Conservation (phyloP, 2,113 vertebrate genomes). For the Catharus bicknelli region DNA sequence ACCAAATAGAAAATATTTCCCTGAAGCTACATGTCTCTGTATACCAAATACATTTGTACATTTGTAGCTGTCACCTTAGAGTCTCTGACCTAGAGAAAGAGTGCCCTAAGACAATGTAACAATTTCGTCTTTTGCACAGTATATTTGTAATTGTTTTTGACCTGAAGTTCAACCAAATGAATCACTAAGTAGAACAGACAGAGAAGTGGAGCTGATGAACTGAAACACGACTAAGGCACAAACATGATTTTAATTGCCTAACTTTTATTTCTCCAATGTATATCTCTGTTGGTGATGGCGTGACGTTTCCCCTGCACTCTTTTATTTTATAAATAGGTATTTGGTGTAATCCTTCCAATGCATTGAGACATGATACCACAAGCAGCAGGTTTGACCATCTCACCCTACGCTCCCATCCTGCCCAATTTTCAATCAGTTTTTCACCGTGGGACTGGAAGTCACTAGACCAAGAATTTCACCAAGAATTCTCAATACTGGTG, state of each 20-base stretch:
- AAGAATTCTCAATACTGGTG: neutral
- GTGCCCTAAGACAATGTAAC: neutral
- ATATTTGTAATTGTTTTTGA: slow-evolving; percentile 25
- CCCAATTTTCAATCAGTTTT: neutral
- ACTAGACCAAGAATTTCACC: neutral
- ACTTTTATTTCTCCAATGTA: slow-evolving; percentile 56
- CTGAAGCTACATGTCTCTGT: neutral
- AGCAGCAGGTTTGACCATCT: neutral
- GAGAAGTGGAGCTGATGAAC: slow-evolving; percentile 42
- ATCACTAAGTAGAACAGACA: slow-evolving; percentile 44
- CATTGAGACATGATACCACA: neutral
- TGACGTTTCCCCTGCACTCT: slow-evolving; percentile 11
- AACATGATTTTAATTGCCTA: slow-evolving; percentile 66
- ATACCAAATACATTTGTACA: neutral
- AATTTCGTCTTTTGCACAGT: neutral
- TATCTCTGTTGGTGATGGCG: slow-evolving; percentile 35
- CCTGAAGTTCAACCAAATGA: slow-evolving; percentile 51
- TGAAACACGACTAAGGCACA: slow-evolving; percentile 64
- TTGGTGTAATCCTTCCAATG: neutral
- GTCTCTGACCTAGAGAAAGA: neutral
- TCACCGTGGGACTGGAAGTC: neutral
- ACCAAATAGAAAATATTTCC: neutral
- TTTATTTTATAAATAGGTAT: slow-evolving; percentile 1
- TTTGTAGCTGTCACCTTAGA: neutral
- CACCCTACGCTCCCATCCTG: neutral